Conservation (phyloP, 2,888 invertebrate species). For the Trissonchulus sp. region DNA sequence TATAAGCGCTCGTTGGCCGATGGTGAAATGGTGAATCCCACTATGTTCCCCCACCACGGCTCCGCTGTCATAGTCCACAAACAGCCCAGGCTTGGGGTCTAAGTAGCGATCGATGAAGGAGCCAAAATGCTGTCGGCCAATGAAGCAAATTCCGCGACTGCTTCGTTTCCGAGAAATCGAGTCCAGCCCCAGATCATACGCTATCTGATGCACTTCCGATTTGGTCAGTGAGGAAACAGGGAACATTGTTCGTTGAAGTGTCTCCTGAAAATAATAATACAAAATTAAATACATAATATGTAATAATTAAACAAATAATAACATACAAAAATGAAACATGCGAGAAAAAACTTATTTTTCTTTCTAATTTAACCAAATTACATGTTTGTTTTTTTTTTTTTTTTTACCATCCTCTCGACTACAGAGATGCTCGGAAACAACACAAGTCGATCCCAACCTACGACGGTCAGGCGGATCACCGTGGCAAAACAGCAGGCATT, state of each 20-base stretch:
- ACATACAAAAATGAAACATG: too few relatives aligned
- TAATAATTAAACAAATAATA: too few relatives aligned
- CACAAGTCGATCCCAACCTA: too few relatives aligned
- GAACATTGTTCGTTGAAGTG: slow-evolving; percentile 77
- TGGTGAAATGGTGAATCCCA: slow-evolving; percentile 78
- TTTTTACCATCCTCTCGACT: too few relatives aligned
- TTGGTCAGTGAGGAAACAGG: slow-evolving; percentile 75
- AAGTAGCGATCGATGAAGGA: slow-evolving; percentile 84
- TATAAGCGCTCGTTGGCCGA: slow-evolving; percentile 76
- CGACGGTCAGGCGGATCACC: too few relatives aligned
- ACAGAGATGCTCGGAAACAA: too few relatives aligned
- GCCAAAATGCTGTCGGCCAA: slow-evolving; percentile 79
- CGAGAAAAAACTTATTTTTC: too few relatives aligned
- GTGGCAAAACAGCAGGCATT: too few relatives aligned
- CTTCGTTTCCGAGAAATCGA: slow-evolving; percentile 52
- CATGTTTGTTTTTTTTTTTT: too few relatives aligned
- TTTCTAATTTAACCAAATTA: too few relatives aligned
- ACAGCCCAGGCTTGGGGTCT: slow-evolving; percentile 67
- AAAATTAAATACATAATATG: too few relatives aligned
- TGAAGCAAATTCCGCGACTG: slow-evolving; percentile 79
- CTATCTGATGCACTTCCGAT: slow-evolving; percentile 70
- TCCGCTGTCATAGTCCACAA: slow-evolving; percentile 75
- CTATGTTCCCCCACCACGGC: slow-evolving; percentile 69
- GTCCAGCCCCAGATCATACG: slow-evolving; percentile 61
- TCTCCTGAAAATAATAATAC: slow-evolving; percentile 46